Percentiles rank a stretch among this genome's conserved stretches.
phyloP scores from a whole-genome alignment of 2,113 vertebrate species.

The Loxodonta africana region DNA sequence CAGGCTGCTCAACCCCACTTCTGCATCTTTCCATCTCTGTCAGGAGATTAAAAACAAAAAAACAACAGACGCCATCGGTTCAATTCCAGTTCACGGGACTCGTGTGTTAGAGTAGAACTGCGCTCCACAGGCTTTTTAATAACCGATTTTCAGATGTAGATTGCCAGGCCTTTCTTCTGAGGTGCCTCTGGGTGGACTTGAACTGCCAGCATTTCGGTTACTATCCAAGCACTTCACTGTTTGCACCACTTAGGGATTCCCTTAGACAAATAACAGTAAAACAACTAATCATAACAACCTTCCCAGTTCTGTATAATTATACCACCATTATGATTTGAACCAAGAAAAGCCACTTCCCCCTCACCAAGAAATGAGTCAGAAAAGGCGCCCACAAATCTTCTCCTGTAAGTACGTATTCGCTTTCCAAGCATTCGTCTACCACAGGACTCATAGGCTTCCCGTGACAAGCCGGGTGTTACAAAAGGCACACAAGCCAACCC shows the following conservation, averaged over 20 bases:
- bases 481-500: not conserved
- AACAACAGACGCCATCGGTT: not conserved
- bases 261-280: conserved; percentile 37
- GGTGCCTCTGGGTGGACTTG: not conserved
- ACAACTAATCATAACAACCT: not conserved
- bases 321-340: not conserved
- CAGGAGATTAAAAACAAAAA: conserved; percentile 30
- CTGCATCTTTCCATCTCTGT: conserved; percentile 37
- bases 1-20: not conserved
- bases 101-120: not conserved
- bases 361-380: not conserved
- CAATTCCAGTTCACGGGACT: not conserved
- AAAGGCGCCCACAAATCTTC: not conserved
- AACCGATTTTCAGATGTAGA: not conserved
- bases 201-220: not conserved
- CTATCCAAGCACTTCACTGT: not conserved
- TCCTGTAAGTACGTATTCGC: not conserved
- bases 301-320: not conserved
- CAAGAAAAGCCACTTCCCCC: not conserved
- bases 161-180: not conserved
- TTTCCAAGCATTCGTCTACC: not conserved
- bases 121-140: not conserved
- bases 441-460: not conserved
- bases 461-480: not conserved
- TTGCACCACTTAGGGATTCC: not conserved